Percentiles rank a stretch among this genome's conserved stretches.
Evolutionary conservation across 2,113 vertebrate genomes (phyloP).

Genomic region (Xiphophorus couchianus): DNA sequence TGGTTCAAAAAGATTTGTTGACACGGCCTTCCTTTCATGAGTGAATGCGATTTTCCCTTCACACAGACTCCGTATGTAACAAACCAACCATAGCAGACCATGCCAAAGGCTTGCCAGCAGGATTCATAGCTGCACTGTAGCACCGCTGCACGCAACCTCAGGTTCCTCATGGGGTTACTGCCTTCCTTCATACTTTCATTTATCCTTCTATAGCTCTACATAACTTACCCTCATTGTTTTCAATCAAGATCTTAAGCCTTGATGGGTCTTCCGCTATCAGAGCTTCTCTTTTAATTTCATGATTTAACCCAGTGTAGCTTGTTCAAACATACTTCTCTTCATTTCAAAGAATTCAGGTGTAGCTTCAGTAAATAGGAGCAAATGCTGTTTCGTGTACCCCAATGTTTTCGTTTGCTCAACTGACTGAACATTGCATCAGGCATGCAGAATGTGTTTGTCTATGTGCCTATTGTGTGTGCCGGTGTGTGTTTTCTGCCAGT

Average conservation of each 20-base stretch:
- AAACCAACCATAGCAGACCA: constrained; percentile 44
- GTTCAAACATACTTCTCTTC: constrained; percentile 20
- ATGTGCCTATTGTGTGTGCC: constrained; percentile 47
- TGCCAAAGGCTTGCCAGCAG: constrained; percentile 56
- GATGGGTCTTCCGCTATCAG: constrained; percentile 31
- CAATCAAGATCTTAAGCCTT: constrained; percentile 38
- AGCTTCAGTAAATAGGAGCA: constrained; percentile 42
- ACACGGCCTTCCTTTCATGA: constrained; percentile 30
- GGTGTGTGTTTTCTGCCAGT: constrained; percentile 56
- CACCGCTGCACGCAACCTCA: constrained; percentile 35
- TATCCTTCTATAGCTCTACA: constrained; percentile 31
- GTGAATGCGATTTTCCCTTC: constrained; percentile 51
- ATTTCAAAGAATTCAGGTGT: constrained; percentile 40
- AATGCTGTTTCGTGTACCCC: constrained; percentile 48
- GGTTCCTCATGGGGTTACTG: constrained; percentile 51
- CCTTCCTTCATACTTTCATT: constrained; percentile 53
- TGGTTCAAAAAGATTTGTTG: constrained; percentile 29
- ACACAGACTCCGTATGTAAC: constrained; percentile 40
- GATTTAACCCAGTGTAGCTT: constrained; percentile 11
- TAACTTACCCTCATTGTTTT: constrained; percentile 48
- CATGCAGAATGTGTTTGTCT: constrained; percentile 71
- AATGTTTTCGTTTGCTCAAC: constrained; percentile 64
- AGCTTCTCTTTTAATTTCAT: constrained; percentile 37
- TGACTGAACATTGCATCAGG: constrained; percentile 76
- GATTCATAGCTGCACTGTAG: constrained; percentile 54